These are phyloP conservation scores for Ctenicera cuprea DNA, from an alignment of 2,888 invertebrate species.

Conservation along the genomic window DNA sequence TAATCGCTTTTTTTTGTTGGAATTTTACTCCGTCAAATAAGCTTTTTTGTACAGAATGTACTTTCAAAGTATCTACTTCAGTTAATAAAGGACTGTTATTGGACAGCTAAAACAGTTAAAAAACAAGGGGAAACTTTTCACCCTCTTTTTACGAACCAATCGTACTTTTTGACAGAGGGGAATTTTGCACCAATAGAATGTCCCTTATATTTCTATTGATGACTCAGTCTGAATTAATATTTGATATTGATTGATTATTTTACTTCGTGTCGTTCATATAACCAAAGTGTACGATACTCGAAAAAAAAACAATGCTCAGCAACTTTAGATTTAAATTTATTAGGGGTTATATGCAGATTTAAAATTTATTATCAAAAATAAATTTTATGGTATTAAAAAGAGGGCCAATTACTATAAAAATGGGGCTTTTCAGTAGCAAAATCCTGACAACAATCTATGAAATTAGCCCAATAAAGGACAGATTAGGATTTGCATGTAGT, in stretches of 20 bases:
- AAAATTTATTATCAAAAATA: background rate
- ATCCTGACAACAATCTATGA: slow-evolving; percentile 57
- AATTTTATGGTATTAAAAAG: background rate
- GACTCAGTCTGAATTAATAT: slow-evolving; percentile 64
- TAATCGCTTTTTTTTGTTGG: background rate
- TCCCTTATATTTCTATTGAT: slow-evolving; percentile 54
- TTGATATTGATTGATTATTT: slow-evolving; percentile 62
- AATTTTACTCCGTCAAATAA: background rate
- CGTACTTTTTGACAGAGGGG: slow-evolving; percentile 63
- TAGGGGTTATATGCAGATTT: background rate
- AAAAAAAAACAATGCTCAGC: no score
- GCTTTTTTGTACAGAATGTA: slow-evolving; percentile 24
- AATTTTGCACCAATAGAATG: slow-evolving; percentile 62
- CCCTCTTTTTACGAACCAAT: slow-evolving; percentile 67
- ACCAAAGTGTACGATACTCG: background rate
- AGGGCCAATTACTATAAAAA: background rate
- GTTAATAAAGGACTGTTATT: slow-evolving; percentile 59
- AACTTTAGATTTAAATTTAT: no score
- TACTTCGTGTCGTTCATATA: slow-evolving; percentile 3
- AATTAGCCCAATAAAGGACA: slow-evolving; percentile 61
- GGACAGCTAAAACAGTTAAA: slow-evolving; percentile 67
- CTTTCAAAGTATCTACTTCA: slow-evolving; percentile 44
- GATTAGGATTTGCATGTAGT: slow-evolving; percentile 65
- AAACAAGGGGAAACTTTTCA: slow-evolving; percentile 66
- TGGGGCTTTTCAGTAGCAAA: background rate